phyloP scores from a whole-genome alignment of 1,140 invertebrate species.

The Scaptomyza graminum region DNA sequence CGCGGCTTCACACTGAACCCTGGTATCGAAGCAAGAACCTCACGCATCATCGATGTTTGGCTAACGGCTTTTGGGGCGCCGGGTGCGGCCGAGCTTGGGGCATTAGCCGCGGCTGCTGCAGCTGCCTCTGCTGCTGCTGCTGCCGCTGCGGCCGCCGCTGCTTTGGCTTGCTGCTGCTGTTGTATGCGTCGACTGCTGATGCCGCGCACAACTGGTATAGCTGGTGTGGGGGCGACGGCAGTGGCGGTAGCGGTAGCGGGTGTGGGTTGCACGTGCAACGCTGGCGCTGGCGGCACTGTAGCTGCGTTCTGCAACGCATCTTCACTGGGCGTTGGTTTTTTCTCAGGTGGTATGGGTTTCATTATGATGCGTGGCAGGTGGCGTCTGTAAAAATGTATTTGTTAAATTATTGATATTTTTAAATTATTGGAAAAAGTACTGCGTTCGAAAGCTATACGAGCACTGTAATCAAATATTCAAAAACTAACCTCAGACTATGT shows the following conservation, averaged over 20 bases:
- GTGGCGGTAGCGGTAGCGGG: constrained; percentile 3
- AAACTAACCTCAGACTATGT: constrained; percentile 72
- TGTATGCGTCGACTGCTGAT: constrained; percentile 79
- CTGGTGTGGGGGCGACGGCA: constrained; percentile 25
- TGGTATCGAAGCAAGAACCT: constrained; percentile 94
- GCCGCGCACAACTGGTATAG: constrained; percentile 52
- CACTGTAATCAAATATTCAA: not conserved
- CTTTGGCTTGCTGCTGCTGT: constrained; percentile 77
- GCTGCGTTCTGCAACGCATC: constrained; percentile 23
- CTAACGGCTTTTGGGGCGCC: constrained; percentile 55
- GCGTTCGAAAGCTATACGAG: no score
- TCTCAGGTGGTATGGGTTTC: constrained; percentile 82
- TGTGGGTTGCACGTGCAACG: constrained; percentile 24
- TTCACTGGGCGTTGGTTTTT: constrained; percentile 66
- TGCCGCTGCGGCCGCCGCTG: constrained; percentile 61
- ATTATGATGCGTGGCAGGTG: constrained; percentile 83
- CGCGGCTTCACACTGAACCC: constrained; percentile 93
- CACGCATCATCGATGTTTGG: constrained; percentile 90
- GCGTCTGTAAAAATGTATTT: constrained; percentile 47
- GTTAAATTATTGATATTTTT: not conserved
- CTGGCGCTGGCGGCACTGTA: constrained; percentile 15
- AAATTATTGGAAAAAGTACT: not conserved
- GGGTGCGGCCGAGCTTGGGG: constrained; percentile 32
- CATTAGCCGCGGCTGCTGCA: constrained; percentile 30
- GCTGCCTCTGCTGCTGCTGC: constrained; percentile 62